Evolutionary conservation across 1,140 invertebrate species (phyloP).

Genomic region (Zaprionus vittiger): DNA sequence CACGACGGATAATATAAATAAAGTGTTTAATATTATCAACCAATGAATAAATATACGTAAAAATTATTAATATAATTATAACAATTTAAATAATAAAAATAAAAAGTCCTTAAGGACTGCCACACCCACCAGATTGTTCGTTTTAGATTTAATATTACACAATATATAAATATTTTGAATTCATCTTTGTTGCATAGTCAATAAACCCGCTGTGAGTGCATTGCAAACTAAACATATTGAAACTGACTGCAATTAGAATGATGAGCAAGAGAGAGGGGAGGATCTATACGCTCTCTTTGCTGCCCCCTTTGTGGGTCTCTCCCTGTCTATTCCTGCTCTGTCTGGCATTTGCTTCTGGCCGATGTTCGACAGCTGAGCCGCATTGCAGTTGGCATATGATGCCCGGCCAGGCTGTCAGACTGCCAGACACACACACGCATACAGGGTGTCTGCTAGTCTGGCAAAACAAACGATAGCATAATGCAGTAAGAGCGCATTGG

Average conservation of each 20-base stretch:
- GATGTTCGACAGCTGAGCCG: conserved; percentile 62
- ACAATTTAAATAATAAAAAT: too few relatives aligned
- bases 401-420: neutral
- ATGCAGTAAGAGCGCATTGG: conserved; percentile 22
- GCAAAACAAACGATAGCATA: conserved; percentile 23
- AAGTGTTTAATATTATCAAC: too few relatives aligned
- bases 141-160: too few relatives aligned
- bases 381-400: conserved; percentile 44
- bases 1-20: too few relatives aligned
- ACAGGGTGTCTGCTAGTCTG: conserved; percentile 59
- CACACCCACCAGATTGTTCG: too few relatives aligned
- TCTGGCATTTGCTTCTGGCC: conserved; percentile 49
- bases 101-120: too few relatives aligned
- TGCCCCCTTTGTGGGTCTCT: neutral
- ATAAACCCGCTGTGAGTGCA: neutral
- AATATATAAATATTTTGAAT: too few relatives aligned
- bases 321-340: neutral
- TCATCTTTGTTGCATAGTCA: neutral
- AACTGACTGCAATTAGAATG: neutral
- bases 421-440: conserved; percentile 1
- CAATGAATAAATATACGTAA: too few relatives aligned
- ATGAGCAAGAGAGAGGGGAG: neutral
- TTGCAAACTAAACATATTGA: neutral
- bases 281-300: neutral
- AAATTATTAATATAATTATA: too few relatives aligned